Percentiles rank a stretch among this genome's conserved stretches.
Evolutionary conservation across 2,888 invertebrate genomes (phyloP).

Genomic region (Scaptomyza cyrtandrae): DNA sequence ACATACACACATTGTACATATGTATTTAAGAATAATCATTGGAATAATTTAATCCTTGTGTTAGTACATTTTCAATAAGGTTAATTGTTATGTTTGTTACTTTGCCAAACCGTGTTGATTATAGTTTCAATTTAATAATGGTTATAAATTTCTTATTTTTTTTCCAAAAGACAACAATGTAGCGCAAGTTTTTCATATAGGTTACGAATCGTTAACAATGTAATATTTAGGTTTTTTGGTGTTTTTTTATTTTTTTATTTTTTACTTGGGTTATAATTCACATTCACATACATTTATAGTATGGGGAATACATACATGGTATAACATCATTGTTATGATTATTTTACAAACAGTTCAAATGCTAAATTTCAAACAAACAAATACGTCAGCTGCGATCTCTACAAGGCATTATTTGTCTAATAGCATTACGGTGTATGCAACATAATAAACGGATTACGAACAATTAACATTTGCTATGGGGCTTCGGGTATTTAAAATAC

Average conservation of each 20-base stretch:
- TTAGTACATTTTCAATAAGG: constrained; percentile 51
- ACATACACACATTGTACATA: constrained; percentile 25
- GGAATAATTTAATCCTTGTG: constrained; percentile 53
- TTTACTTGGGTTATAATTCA: constrained; percentile 46
- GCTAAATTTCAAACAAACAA: constrained; percentile 39
- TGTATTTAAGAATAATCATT: constrained; percentile 53
- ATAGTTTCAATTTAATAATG: constrained; percentile 43
- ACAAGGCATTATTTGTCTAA: constrained; percentile 57
- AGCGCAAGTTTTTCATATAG: constrained; percentile 55
- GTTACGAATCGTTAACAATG: constrained; percentile 46
- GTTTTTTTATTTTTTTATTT: neutral
- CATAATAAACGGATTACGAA: constrained; percentile 16
- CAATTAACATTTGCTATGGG: constrained; percentile 46
- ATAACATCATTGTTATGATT: constrained; percentile 46
- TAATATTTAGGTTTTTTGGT: neutral
- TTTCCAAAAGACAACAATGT: constrained; percentile 71
- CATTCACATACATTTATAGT: constrained; percentile 48
- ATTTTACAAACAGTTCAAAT: constrained; percentile 70
- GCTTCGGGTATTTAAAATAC: constrained; percentile 73
- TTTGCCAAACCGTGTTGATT: constrained; percentile 45
- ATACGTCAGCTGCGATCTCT: constrained; percentile 14
- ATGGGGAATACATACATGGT: constrained; percentile 31
- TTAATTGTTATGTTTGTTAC: constrained; percentile 39
- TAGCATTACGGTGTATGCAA: constrained; percentile 15
- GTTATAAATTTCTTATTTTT: constrained; percentile 23